Conservation (phyloP, 2,797 vertebrate genomes). For the Pipistrellus kuhlii region DNA sequence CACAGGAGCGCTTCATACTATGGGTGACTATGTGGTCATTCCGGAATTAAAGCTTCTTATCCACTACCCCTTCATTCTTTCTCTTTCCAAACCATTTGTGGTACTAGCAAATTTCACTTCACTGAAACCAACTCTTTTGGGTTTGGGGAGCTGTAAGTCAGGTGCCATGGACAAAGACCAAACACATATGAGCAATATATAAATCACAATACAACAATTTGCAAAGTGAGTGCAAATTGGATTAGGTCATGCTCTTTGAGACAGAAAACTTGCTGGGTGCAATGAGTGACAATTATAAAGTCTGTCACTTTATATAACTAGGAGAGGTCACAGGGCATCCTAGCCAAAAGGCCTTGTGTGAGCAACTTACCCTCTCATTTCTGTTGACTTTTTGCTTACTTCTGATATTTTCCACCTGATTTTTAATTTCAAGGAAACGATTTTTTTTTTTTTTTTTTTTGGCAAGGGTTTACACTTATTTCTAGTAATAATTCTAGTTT, state of each 20-base stretch:
- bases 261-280: conserved; percentile 30
- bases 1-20: neutral
- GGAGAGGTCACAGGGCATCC: conserved; percentile 57
- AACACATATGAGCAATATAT: neutral
- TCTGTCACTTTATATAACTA: neutral
- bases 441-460: conserved; percentile 57
- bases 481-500: conserved; percentile 47
- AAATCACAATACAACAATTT: neutral
- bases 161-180: neutral
- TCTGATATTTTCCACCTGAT: conserved; percentile 70
- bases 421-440: conserved; percentile 69
- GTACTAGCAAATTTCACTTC: neutral
- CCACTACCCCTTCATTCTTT: neutral
- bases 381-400: conserved; percentile 76
- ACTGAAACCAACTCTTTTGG: neutral
- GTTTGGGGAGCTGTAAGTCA: neutral
- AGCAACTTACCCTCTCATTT: conserved; percentile 56
- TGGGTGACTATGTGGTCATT: neutral
- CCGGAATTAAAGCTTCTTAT: neutral
- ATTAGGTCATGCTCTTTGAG: neutral
- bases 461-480: conserved; percentile 49
- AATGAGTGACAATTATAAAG: neutral
- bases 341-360: conserved; percentile 72
- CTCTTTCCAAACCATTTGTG: neutral
- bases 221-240: conserved; percentile 2